phyloP scores from a whole-genome alignment of 2,888 invertebrate genomes.

The Cordilura impudica region DNA sequence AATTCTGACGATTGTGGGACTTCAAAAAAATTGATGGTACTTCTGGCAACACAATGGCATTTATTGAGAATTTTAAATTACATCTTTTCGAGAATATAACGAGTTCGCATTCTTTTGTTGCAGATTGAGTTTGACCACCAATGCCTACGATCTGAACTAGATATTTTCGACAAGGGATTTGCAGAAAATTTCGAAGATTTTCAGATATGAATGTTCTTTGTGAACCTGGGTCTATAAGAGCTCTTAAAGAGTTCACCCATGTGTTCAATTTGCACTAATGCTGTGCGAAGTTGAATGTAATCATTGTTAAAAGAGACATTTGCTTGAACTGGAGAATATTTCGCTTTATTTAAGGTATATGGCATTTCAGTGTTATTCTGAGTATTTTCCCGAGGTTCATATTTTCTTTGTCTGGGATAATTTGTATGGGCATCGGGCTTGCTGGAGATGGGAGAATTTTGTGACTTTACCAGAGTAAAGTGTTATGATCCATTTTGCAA shows the following conservation, averaged over 20 bases:
- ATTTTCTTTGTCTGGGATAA: no score
- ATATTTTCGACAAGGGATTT: neutral
- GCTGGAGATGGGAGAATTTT: no score
- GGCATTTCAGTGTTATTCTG: no score
- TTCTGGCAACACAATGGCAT: neutral
- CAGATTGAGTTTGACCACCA: conserved; percentile 2
- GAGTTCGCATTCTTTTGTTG: conserved; percentile 1
- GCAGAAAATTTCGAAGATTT: neutral
- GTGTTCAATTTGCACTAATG: conserved; percentile 19
- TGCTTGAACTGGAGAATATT: neutral
- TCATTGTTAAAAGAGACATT: neutral
- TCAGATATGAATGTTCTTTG: conserved; percentile 19
- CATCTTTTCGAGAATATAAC: neutral
- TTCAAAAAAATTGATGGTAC: neutral
- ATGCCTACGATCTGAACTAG: conserved; percentile 8
- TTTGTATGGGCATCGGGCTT: no score
- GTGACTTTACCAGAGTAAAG: no score
- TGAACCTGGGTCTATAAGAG: conserved; percentile 40
- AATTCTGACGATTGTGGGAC: neutral
- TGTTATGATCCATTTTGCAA: neutral
- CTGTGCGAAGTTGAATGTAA: conserved; percentile 12
- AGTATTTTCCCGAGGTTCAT: no score
- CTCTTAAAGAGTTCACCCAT: conserved; percentile 2
- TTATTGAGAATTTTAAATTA: neutral
- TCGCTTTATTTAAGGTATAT: neutral